Conservation (phyloP, 2,113 vertebrate species). For the Saimiri boliviensis region DNA sequence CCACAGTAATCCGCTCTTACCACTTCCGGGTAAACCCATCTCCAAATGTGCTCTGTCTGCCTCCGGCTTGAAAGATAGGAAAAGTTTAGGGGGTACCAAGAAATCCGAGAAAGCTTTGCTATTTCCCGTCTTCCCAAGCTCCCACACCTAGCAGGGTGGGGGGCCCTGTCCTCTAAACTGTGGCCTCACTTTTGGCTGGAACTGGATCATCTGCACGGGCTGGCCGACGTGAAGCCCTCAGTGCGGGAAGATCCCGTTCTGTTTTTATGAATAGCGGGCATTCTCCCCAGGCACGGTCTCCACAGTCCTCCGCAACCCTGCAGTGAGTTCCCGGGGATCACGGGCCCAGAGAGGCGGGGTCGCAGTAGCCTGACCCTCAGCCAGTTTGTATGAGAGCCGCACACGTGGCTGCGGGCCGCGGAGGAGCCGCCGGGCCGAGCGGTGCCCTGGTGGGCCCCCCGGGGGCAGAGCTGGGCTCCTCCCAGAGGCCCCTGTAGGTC, state of each 20-base stretch:
- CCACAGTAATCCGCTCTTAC: not conserved
- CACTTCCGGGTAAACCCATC: not conserved
- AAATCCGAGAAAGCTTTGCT: not conserved
- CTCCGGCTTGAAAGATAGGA: not conserved
- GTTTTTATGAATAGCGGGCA: not conserved
- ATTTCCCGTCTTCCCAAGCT: not conserved
- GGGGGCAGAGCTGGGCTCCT: not conserved
- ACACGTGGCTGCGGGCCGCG: not conserved
- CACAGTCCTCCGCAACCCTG: too few species aligned
- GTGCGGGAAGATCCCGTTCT: not conserved
- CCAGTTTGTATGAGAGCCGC: not conserved
- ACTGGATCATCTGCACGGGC: not conserved
- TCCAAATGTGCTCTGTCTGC: not conserved
- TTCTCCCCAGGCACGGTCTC: not conserved
- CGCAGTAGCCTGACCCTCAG: not conserved
- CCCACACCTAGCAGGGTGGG: not conserved
- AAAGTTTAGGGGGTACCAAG: not conserved
- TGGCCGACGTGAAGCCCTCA: not conserved
- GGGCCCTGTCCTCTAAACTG: not conserved
- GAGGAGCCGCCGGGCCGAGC: not conserved
- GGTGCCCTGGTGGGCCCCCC: not conserved
- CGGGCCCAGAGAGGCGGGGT: not conserved
- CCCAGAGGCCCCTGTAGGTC: not conserved
- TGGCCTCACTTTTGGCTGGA: not conserved
- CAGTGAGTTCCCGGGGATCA: too few species aligned